These are phyloP conservation scores for Pelmatolapia mariae DNA, from an alignment of 2,113 vertebrate genomes.

Conservation along the genomic window DNA sequence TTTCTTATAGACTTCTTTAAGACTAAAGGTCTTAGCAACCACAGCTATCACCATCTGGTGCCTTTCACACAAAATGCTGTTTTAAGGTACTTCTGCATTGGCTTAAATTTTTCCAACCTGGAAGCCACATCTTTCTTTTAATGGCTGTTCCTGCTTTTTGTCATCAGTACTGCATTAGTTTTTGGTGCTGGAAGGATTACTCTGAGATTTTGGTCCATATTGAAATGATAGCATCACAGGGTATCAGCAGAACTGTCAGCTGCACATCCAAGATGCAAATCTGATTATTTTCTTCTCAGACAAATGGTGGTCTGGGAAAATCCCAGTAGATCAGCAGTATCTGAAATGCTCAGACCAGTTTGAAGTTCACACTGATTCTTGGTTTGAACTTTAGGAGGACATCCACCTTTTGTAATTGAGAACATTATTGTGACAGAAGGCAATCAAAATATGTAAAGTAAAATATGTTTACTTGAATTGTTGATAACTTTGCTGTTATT, in stretches of 20 bases:
- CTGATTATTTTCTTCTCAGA: background rate
- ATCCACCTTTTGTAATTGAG: background rate
- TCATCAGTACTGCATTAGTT: background rate
- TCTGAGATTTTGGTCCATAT: background rate
- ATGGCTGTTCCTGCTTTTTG: background rate
- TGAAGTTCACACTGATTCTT: background rate
- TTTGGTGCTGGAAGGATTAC: background rate
- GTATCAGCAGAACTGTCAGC: background rate
- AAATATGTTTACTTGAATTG: background rate
- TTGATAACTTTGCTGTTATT: background rate
- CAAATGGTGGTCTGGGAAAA: background rate
- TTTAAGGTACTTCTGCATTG: background rate
- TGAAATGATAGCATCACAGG: background rate
- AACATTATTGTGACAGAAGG: background rate
- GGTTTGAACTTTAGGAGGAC: background rate
- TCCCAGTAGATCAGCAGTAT: background rate
- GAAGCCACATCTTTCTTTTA: background rate
- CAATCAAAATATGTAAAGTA: background rate
- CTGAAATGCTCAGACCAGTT: background rate
- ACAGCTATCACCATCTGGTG: background rate
- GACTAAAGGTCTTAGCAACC: background rate
- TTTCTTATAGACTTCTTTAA: background rate
- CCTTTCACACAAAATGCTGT: background rate
- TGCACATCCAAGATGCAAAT: background rate
- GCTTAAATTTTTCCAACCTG: background rate